Evolutionary conservation across 2,797 vertebrate genomes (phyloP).

Genomic region (Peromyscus nudipes): DNA sequence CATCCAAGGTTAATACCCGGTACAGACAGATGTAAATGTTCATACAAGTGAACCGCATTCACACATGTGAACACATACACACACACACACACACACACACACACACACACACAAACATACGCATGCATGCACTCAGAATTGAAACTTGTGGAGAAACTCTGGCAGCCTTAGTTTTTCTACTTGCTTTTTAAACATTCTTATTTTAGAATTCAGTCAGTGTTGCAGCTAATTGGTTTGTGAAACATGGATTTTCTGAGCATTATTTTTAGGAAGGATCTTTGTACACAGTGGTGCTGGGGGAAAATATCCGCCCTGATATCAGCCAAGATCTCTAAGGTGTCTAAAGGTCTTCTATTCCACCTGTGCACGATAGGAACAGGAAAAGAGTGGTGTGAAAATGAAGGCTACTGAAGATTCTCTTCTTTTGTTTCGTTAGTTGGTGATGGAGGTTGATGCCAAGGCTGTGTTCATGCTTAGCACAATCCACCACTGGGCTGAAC

Average conservation of each 20-base stretch:
- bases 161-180: not conserved
- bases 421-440: not conserved
- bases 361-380: not conserved
- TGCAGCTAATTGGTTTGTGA: not conserved
- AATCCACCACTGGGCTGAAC: not conserved
- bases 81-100: too few relatives aligned
- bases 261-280: not conserved
- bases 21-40: not conserved
- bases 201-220: not conserved
- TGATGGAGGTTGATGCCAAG: not conserved
- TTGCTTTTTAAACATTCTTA: constrained; percentile 9
- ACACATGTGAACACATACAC: not conserved
- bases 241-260: not conserved
- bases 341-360: constrained; percentile 19
- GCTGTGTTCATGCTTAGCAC: not conserved
- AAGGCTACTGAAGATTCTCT: not conserved
- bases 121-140: not conserved
- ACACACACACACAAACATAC: not conserved
- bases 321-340: not conserved
- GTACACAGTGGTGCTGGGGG: not conserved
- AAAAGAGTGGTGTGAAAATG: not conserved
- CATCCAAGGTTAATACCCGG: not conserved
- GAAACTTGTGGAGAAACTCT: not conserved
- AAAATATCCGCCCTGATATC: constrained; percentile 22
- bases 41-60: not conserved